phyloP scores from a whole-genome alignment of 1,140 invertebrate genomes.

The Drosophila littoralis region DNA sequence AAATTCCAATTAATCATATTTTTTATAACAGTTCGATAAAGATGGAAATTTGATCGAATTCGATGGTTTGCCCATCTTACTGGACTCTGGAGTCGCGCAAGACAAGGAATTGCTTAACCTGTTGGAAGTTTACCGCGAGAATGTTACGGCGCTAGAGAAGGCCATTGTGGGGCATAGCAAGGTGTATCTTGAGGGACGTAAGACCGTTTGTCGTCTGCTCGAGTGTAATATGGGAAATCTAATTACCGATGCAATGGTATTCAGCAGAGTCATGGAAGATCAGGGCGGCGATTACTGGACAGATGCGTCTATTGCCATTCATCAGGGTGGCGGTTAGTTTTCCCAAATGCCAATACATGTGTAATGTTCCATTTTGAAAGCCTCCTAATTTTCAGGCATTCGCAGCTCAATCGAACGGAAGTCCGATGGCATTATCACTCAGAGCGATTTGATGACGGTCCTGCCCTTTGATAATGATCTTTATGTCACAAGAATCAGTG shows the following conservation, averaged over 20 bases:
- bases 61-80: conserved; percentile 91
- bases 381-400: conserved; percentile 53
- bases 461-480: conserved; percentile 87
- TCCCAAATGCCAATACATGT: too few relatives aligned
- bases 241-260: conserved; percentile 89
- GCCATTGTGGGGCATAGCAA: conserved; percentile 87
- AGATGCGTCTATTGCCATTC: conserved; percentile 90
- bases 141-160: conserved; percentile 86
- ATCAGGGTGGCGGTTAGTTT: conserved; percentile 87
- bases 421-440: conserved; percentile 67
- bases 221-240: conserved; percentile 96
- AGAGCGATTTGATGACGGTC: conserved; percentile 83
- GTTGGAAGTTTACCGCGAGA: conserved; percentile 87
- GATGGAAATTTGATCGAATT: conserved; percentile 89
- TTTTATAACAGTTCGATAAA: conserved; percentile 88
- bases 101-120: conserved; percentile 88
- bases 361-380: not conserved
- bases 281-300: conserved; percentile 87
- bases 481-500: conserved; percentile 85
- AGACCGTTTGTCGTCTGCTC: conserved; percentile 86
- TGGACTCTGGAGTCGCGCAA: conserved; percentile 88
- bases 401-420: conserved; percentile 67
- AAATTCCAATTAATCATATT: not conserved
- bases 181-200: conserved; percentile 87
- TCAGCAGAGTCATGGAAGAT: conserved; percentile 85